A percentile compares a stretch with the other conserved stretches of the same genome.
Evolutionary conservation across 2,888 invertebrate species (phyloP).

Genomic region (Bruchidius siliquastri): DNA sequence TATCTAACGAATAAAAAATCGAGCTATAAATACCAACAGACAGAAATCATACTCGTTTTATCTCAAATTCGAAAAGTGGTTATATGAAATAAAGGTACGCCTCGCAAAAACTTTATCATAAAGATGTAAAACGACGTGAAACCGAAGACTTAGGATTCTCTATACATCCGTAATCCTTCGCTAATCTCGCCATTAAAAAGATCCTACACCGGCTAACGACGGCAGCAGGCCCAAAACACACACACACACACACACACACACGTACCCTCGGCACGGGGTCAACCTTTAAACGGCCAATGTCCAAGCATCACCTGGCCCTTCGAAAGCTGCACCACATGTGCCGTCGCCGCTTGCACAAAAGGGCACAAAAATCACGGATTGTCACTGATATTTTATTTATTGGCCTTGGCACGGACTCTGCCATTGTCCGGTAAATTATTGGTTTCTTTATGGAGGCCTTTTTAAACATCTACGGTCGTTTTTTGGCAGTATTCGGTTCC

Average conservation of each 20-base stretch:
- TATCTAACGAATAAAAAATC: no score
- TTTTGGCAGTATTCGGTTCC: conserved; percentile 9
- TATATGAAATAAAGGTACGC: no score
- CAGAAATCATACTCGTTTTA: no score
- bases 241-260: no score
- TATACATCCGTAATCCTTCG: neutral
- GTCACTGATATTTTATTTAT: conserved; percentile 49
- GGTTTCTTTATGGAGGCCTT: conserved; percentile 24
- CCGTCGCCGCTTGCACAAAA: conserved; percentile 26
- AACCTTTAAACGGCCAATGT: conserved; percentile 27
- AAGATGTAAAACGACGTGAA: neutral
- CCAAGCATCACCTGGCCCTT: conserved; percentile 26
- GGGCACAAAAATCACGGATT: conserved; percentile 39
- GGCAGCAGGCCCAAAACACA: conserved; percentile 8
- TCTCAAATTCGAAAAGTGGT: no score
- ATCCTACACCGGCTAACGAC: conserved; percentile 4
- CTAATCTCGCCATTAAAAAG: conserved; percentile 4
- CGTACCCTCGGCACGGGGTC: conserved; percentile 11
- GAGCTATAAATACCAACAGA: no score
- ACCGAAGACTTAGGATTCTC: neutral
- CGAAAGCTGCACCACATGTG: conserved; percentile 22
- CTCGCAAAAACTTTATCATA: neutral
- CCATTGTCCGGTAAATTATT: conserved; percentile 31
- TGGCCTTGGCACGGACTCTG: conserved; percentile 34
- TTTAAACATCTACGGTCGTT: conserved; percentile 22